Evolutionary conservation across 2,888 invertebrate genomes (phyloP).

Genomic region (Cataglyphis cursor): DNA sequence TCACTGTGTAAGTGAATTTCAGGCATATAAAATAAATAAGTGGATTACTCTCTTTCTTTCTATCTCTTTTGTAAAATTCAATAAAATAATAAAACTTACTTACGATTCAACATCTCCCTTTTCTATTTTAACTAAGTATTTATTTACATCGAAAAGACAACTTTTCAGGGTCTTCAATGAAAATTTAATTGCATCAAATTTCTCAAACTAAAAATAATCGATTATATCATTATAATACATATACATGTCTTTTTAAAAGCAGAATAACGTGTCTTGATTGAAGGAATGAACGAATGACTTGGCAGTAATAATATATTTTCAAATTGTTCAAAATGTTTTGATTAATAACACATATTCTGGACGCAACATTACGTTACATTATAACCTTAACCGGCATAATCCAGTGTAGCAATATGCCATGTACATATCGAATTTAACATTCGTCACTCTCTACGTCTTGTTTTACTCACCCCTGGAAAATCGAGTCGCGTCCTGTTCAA

Average conservation of each 20-base stretch:
- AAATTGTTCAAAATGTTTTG: too few species aligned
- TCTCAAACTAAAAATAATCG: neutral
- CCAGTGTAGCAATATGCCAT: too few species aligned
- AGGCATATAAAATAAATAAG: neutral
- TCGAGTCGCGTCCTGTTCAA: conserved; percentile 40
- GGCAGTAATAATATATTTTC: neutral
- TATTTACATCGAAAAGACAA: too few species aligned
- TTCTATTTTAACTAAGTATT: too few species aligned
- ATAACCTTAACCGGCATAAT: too few species aligned
- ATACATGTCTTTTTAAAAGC: neutral
- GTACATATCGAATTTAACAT: too few species aligned
- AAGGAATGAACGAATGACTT: neutral
- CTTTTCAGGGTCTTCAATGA: too few species aligned
- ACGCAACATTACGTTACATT: too few species aligned
- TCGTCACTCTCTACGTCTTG: neutral
- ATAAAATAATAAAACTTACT: too few species aligned
- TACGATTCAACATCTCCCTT: neutral
- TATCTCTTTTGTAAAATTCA: neutral
- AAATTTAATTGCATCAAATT: too few species aligned
- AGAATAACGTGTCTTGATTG: neutral
- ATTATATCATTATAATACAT: neutral
- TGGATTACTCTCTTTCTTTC: neutral
- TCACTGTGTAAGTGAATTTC: neutral
- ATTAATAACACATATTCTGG: too few species aligned
- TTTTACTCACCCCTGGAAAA: conserved; percentile 65